phyloP scores from a whole-genome alignment of 2,797 vertebrate species.

The Naso thynnoides region DNA sequence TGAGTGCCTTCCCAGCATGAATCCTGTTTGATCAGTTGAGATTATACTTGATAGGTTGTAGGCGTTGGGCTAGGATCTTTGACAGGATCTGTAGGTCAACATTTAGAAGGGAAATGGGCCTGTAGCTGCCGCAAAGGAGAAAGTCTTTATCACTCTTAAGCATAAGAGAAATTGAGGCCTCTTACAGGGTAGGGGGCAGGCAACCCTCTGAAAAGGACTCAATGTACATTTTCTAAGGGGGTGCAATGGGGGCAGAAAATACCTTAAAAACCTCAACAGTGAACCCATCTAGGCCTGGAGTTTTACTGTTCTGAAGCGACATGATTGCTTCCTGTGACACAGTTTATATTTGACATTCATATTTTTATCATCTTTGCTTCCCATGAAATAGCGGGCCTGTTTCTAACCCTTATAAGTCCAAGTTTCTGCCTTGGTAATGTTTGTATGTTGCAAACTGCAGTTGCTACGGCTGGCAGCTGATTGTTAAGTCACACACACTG shows the following conservation, averaged over 20 bases:
- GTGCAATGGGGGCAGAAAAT: not conserved
- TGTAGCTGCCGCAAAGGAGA: not conserved
- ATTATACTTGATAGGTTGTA: not conserved
- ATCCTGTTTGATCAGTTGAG: no score
- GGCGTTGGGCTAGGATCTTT: not conserved
- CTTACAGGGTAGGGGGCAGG: conserved; percentile 2
- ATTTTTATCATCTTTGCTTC: no score
- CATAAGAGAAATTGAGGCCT: conserved; percentile 9
- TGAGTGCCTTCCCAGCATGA: not conserved
- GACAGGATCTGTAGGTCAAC: not conserved
- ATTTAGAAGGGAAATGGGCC: not conserved
- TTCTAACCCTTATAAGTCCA: no score
- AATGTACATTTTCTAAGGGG: conserved; percentile 12
- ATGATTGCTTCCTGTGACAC: no score
- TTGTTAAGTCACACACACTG: no score
- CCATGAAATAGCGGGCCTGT: no score
- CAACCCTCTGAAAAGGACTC: not conserved
- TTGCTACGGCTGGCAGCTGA: no score
- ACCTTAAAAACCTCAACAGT: conserved; percentile 18
- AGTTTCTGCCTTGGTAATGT: no score
- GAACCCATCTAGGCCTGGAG: conserved; percentile 7
- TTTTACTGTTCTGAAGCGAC: conserved; percentile 43
- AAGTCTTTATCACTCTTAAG: conserved; percentile 11
- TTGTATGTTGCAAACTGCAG: no score
- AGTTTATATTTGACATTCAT: no score